Conservation (phyloP, 2,888 invertebrate genomes). For the Slavum lentiscoides region DNA sequence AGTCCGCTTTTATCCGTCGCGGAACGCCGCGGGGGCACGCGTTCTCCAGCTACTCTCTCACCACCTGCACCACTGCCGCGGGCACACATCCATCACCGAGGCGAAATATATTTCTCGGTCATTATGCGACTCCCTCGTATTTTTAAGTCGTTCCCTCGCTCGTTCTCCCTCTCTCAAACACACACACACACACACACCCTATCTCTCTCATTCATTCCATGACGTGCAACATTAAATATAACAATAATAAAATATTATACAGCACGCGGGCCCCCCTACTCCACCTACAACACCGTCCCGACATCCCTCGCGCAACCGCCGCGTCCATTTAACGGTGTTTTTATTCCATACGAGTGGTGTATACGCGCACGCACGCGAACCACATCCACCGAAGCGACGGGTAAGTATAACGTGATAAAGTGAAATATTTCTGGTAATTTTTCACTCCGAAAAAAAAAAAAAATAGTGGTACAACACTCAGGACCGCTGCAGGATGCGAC, state of each 20-base stretch:
- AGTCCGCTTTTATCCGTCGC: conserved; percentile 26
- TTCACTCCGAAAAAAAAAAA: conserved; percentile 31
- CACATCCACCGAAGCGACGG: background rate
- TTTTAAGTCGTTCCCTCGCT: conserved; percentile 44
- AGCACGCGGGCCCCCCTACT: background rate
- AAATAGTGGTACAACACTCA: background rate
- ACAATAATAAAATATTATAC: conserved; percentile 52
- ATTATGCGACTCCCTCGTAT: conserved; percentile 41
- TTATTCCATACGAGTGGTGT: conserved; percentile 31
- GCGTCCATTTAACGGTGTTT: conserved; percentile 19
- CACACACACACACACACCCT: background rate
- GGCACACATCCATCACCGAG: conserved; percentile 30
- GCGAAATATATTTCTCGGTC: conserved; percentile 49
- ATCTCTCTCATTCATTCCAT: conserved; percentile 22
- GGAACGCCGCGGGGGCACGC: background rate
- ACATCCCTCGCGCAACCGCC: background rate
- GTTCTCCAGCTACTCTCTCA: background rate
- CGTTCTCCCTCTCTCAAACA: background rate
- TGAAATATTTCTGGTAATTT: conserved; percentile 48
- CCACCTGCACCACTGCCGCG: background rate
- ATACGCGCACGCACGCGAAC: background rate
- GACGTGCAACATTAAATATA: conserved; percentile 51
- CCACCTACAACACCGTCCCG: background rate
- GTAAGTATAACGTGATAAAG: conserved; percentile 50
- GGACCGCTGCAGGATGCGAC: background rate